These are phyloP conservation scores for Brenthis ino DNA, from an alignment of 2,888 invertebrate species.

Conservation along the genomic window DNA sequence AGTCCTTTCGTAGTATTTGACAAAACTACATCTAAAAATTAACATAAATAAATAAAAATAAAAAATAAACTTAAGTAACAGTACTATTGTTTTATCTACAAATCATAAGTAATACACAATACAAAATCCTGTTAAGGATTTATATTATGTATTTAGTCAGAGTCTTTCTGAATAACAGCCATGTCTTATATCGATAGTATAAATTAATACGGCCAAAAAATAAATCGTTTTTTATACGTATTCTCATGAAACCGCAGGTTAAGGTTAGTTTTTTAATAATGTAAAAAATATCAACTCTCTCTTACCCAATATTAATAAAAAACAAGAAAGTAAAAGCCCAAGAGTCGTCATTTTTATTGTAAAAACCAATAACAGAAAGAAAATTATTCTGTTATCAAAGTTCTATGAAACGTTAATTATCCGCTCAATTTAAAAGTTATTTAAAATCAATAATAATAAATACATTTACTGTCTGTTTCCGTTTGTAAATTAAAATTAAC, in stretches of 20 bases:
- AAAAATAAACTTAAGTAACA: too few species aligned
- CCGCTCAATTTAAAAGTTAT: conserved; percentile 27
- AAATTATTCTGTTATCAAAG: conserved; percentile 26
- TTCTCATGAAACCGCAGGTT: too few species aligned
- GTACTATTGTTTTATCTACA: too few species aligned
- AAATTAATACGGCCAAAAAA: too few species aligned
- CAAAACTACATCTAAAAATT: conserved; percentile 31
- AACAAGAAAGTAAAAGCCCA: conserved; percentile 17
- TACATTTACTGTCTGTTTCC: conserved; percentile 15
- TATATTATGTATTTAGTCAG: background rate
- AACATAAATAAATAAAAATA: too few species aligned
- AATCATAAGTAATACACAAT: too few species aligned
- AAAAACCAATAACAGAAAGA: conserved; percentile 22
- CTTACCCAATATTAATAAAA: conserved; percentile 40
- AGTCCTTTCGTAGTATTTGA: conserved; percentile 35
- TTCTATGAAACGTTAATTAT: conserved; percentile 34
- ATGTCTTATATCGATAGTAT: too few species aligned
- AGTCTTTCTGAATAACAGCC: too few species aligned
- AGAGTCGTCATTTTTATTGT: conserved; percentile 34
- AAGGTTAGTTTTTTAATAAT: background rate
- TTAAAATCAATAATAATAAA: conserved; percentile 2
- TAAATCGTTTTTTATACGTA: too few species aligned
- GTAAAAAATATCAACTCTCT: background rate
- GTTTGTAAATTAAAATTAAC: conserved; percentile 4
- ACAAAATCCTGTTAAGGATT: too few species aligned